These are phyloP conservation scores for Anoplolepis gracilipes DNA, from an alignment of 1,140 invertebrate genomes.

Conservation along the genomic window DNA sequence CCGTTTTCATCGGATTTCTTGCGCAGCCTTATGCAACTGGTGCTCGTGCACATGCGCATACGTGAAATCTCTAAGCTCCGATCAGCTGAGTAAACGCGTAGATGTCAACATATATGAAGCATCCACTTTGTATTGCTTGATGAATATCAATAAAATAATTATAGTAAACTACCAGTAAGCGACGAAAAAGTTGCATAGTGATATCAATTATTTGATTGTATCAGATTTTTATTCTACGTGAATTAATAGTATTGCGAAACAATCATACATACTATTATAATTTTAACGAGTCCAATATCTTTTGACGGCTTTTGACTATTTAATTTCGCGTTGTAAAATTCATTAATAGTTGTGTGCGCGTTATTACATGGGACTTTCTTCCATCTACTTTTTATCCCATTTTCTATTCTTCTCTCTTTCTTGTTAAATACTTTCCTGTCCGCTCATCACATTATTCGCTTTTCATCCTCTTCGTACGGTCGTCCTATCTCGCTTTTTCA, in stretches of 20 bases:
- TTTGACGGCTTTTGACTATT: constrained; percentile 51
- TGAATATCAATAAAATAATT: neutral
- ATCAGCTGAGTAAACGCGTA: constrained; percentile 42
- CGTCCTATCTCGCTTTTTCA: constrained; percentile 69
- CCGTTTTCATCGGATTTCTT: constrained; percentile 20
- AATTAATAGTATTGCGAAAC: neutral
- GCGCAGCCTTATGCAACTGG: constrained; percentile 73
- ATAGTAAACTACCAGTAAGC: neutral
- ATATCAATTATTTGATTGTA: neutral
- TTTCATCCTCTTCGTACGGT: constrained; percentile 51
- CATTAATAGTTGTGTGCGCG: constrained; percentile 73
- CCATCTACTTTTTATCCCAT: neutral
- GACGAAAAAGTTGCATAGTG: neutral
- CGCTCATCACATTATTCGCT: constrained; percentile 66
- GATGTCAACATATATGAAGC: neutral
- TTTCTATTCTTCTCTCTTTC: constrained; percentile 43
- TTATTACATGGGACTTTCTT: constrained; percentile 25
- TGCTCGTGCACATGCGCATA: constrained; percentile 61
- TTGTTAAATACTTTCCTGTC: constrained; percentile 71
- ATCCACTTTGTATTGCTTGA: neutral
- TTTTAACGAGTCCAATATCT: constrained; percentile 60
- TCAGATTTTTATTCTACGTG: constrained; percentile 43
- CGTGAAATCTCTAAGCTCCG: constrained; percentile 35
- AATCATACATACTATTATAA: constrained; percentile 26
- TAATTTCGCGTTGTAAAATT: constrained; percentile 68